Percentiles rank a stretch among this genome's conserved stretches.
Conservation (phyloP, 2,888 invertebrate species). For the Melieria omissa region DNA sequence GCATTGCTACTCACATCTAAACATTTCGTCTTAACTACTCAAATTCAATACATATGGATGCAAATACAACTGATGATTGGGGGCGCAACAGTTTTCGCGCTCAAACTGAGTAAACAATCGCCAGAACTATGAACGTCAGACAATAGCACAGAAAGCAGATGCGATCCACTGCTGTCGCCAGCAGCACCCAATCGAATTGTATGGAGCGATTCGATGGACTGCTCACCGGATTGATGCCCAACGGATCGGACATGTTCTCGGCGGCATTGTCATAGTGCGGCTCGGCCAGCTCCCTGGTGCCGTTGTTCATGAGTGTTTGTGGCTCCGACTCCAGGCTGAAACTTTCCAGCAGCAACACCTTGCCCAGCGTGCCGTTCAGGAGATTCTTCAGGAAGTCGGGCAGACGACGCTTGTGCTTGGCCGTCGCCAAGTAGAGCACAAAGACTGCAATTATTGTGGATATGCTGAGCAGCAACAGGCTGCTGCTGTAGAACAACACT, state of each 20-base stretch:
- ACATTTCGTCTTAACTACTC: too few relatives aligned
- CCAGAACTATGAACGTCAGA: constrained; percentile 68
- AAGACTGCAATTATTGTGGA: constrained; percentile 70
- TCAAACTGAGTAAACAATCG: constrained; percentile 48
- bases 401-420: constrained; percentile 65
- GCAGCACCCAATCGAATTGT: constrained; percentile 74
- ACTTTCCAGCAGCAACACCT: constrained; percentile 57
- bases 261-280: constrained; percentile 50
- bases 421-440: constrained; percentile 69
- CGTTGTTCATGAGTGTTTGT: constrained; percentile 48
- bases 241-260: constrained; percentile 47
- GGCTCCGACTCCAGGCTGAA: constrained; percentile 55
- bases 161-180: constrained; percentile 74
- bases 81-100: too few relatives aligned
- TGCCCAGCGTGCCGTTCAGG: constrained; percentile 58
- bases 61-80: too few relatives aligned
- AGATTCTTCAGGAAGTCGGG: constrained; percentile 64
- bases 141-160: constrained; percentile 71
- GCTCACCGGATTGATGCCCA: constrained; percentile 50
- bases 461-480: constrained; percentile 68
- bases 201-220: constrained; percentile 55
- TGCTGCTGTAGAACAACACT: constrained; percentile 71
- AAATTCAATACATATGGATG: too few relatives aligned
- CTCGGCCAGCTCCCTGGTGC: constrained; percentile 55
- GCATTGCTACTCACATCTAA: too few relatives aligned